Base-by-base conservation (phyloP, 2,888 invertebrate species). In the Cryptocephalus primarius region DNA sequence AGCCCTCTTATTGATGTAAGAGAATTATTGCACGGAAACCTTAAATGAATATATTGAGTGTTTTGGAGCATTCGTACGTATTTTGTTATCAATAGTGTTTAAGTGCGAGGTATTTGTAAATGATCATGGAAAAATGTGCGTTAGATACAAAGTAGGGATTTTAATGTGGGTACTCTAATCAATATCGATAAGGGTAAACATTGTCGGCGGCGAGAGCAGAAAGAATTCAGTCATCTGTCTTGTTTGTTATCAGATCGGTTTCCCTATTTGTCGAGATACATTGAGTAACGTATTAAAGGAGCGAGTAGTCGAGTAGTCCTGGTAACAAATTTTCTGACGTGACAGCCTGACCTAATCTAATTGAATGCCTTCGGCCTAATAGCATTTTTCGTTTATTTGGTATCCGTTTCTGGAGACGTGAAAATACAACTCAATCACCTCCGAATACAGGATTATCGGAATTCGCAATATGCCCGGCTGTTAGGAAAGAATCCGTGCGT, bases 361-460 rank as follows among this genome's bases (percentile, higher is more conserved):
- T 68, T 63, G 66, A 63, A 65, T 57, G 62, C 60, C 62, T 49
- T 43, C 53, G 60, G 60, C 56, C 62, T 65, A 66, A 66, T 66
- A 64, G 66, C 65, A 65, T 66, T 66, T 66, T 66, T 65, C 65
- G 65, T 65, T 63, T 66, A 65, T 64, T 63, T 61, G 63, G 61
- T 61, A 57, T 62, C 60, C 61, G 62, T 60, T 61, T 56, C 61
- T 56, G 60, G 54, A 53, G 56, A 54, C 55, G 51, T 55, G 52
- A 36, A 50, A 58, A 59, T 62, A 63, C 66, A 67, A 67, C 67
- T 66, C 66, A 64, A 67, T 68, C 64, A 60, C 43, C 38, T 40
- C 39, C 46, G 44, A 53, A 65, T 65, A 67, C 67, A 65, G 63
- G 65, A 68, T 68, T 68, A 67, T 66, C 55, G 64, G 64, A 63